Conservation (phyloP, 2,888 invertebrate genomes). For the Athalia circularis region DNA sequence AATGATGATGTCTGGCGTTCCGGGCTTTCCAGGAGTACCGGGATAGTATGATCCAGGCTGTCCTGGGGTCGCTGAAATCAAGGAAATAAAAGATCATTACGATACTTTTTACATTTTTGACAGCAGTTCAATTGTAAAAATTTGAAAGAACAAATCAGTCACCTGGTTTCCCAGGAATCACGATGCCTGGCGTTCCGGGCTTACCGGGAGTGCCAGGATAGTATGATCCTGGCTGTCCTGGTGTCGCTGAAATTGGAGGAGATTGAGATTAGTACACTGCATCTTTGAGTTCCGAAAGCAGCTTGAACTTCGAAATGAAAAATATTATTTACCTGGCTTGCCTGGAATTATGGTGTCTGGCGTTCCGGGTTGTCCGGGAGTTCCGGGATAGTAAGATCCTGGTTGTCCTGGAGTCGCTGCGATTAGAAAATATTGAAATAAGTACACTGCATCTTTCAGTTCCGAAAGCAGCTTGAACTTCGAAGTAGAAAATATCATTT, state of each 20-base stretch:
- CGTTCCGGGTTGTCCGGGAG: slow-evolving; percentile 52
- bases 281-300: no score
- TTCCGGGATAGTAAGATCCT: slow-evolving; percentile 59
- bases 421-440: no score
- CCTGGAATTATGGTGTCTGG: slow-evolving; percentile 50
- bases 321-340: slow-evolving; percentile 47
- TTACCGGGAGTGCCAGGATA: slow-evolving; percentile 52
- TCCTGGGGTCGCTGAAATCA: background rate
- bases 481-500: no score
- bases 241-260: slow-evolving; percentile 55
- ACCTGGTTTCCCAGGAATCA: slow-evolving; percentile 55
- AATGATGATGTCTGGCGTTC: slow-evolving; percentile 61
- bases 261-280: slow-evolving; percentile 60
- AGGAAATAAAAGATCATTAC: no score
- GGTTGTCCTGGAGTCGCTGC: no score
- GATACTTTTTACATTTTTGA: no score
- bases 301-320: no score
- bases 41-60: slow-evolving; percentile 33
- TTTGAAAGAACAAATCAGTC: background rate
- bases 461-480: no score
- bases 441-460: no score
- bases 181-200: slow-evolving; percentile 60
- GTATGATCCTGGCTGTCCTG: slow-evolving; percentile 58
- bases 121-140: no score
- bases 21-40: slow-evolving; percentile 67